Conservation (phyloP, 2,797 vertebrate species). For the Anguilla pacifica region DNA sequence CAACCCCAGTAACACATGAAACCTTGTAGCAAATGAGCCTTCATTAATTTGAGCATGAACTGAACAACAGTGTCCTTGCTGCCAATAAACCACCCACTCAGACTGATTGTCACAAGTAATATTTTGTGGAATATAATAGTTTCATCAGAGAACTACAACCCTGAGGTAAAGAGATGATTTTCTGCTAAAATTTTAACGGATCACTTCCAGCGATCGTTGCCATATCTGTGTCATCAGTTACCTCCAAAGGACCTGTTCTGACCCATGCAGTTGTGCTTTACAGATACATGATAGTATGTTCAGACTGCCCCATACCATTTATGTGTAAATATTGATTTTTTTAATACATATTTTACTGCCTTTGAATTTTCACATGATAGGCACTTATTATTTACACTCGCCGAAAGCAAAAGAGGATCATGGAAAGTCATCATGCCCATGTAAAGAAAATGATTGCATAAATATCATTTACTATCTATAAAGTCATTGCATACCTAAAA, state of each 20-base stretch:
- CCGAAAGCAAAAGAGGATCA: too few relatives aligned
- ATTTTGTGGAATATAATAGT: conserved; percentile 57
- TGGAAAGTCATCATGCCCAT: too few relatives aligned
- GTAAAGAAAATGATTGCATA: too few relatives aligned
- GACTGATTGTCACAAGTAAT: conserved; percentile 40
- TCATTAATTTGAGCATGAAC: conserved; percentile 11
- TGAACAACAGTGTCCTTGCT: conserved; percentile 35
- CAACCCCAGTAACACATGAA: conserved; percentile 50
- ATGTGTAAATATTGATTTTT: background rate
- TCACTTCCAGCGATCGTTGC: conserved; percentile 55
- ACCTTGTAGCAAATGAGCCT: background rate
- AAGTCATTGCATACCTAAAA: too few relatives aligned
- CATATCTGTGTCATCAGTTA: conserved; percentile 58
- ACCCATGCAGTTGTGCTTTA: conserved; percentile 45
- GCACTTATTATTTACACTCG: too few relatives aligned
- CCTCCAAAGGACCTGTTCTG: conserved; percentile 60
- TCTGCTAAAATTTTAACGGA: conserved; percentile 53
- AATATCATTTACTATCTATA: too few relatives aligned
- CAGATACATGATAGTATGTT: conserved; percentile 34
- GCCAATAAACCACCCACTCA: conserved; percentile 43
- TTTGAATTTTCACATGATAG: background rate
- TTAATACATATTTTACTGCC: background rate
- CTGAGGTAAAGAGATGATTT: conserved; percentile 68
- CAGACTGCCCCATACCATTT: background rate
- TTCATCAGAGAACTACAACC: conserved; percentile 68